Conservation (phyloP, 2,888 invertebrate species). For the Polyommatus icarus region DNA sequence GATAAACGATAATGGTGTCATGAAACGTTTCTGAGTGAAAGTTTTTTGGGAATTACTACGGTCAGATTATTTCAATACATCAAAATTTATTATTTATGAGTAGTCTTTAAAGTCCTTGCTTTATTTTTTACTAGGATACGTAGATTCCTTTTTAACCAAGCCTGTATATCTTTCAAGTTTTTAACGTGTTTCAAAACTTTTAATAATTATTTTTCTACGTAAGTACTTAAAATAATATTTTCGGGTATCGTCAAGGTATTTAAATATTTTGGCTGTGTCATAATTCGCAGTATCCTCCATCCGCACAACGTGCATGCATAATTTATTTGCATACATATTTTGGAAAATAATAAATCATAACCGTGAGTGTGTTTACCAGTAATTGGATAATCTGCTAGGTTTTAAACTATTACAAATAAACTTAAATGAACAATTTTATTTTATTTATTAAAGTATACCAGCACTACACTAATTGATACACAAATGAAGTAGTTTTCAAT, state of each 20-base stretch:
- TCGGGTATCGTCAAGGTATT: not conserved
- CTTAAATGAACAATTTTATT: no score
- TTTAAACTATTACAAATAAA: no score
- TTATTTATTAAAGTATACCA: no score
- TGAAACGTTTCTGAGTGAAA: not conserved
- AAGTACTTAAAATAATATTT: not conserved
- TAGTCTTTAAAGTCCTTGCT: no score
- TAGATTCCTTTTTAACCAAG: no score
- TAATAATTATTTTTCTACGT: not conserved
- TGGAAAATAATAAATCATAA: not conserved
- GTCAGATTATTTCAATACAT: not conserved
- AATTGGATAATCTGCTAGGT: not conserved
- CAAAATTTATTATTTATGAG: no score
- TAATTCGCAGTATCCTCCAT: not conserved
- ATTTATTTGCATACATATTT: not conserved
- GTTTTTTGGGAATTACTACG: not conserved
- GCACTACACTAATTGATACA: no score
- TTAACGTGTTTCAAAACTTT: not conserved
- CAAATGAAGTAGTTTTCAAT: no score
- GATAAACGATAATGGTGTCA: constrained; percentile 5
- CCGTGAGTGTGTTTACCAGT: not conserved
- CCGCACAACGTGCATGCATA: not conserved
- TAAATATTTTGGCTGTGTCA: not conserved
- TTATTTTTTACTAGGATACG: no score
- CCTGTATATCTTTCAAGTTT: no score